phyloP scores from a whole-genome alignment of 2,888 invertebrate species.

The Colletes collaris region DNA sequence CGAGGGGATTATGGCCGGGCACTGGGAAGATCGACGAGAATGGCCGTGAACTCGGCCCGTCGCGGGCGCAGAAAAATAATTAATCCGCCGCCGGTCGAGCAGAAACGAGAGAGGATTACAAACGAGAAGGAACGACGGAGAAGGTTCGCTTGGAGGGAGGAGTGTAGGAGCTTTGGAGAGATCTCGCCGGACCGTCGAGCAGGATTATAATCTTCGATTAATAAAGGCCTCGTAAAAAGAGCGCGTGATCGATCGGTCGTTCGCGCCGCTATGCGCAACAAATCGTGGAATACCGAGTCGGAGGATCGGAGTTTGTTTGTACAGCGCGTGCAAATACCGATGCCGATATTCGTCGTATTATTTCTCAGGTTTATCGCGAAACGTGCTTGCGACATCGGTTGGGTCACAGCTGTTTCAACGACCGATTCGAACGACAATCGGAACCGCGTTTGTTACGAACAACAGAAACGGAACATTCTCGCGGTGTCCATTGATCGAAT shows the following conservation, averaged over 20 bases:
- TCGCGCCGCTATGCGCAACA: conserved; percentile 26
- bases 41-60: conserved; percentile 41
- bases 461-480: too few relatives aligned
- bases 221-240: conserved; percentile 58
- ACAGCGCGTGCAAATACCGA: conserved; percentile 15
- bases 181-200: conserved; percentile 48
- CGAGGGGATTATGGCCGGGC: conserved; percentile 44
- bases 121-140: background rate
- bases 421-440: conserved; percentile 1
- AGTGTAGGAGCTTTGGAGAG: conserved; percentile 40
- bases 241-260: conserved; percentile 60
- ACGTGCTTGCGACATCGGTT: conserved; percentile 3
- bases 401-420: background rate
- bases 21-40: conserved; percentile 45
- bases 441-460: too few relatives aligned
- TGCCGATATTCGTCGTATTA: conserved; percentile 17
- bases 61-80: conserved; percentile 67
- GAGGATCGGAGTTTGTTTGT: background rate
- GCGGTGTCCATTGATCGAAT: too few relatives aligned
- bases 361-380: conserved; percentile 10
- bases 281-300: conserved; percentile 13
- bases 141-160: background rate
- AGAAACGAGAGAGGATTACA: conserved; percentile 54
- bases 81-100: conserved; percentile 57
- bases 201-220: conserved; percentile 69